A percentile compares a stretch with the other conserved stretches of the same genome.
Evolutionary conservation across 2,888 invertebrate genomes (phyloP).

Genomic region (Lasioglossum vierecki): DNA sequence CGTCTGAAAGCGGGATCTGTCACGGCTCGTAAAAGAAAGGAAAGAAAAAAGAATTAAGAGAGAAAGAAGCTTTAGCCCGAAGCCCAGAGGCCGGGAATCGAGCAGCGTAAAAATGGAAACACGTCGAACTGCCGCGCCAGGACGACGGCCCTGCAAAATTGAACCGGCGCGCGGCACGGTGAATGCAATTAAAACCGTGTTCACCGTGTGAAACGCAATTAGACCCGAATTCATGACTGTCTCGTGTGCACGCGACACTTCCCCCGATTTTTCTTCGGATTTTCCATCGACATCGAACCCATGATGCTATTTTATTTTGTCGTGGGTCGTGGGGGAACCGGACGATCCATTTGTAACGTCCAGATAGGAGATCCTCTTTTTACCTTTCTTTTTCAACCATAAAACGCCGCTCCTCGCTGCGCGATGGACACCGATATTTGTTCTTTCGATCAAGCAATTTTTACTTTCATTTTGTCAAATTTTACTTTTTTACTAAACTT

Average conservation of each 20-base stretch:
- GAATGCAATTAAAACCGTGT: slow-evolving; percentile 36
- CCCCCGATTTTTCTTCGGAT: slow-evolving; percentile 4
- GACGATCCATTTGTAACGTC: background rate
- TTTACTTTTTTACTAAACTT: background rate
- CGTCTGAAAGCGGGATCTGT: slow-evolving; percentile 19
- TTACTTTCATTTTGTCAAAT: background rate
- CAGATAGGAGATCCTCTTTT: background rate
- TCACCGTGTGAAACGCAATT: slow-evolving; percentile 24
- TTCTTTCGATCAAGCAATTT: background rate
- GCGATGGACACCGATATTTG: background rate
- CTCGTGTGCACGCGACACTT: slow-evolving; percentile 1
- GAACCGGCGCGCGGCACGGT: background rate
- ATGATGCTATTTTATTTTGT: background rate
- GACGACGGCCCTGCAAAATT: slow-evolving; percentile 12
- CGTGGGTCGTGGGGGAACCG: background rate
- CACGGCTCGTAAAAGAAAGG: slow-evolving; percentile 20
- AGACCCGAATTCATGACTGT: slow-evolving; percentile 17
- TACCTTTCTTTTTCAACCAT: background rate
- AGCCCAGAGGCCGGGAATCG: background rate
- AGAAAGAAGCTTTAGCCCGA: background rate
- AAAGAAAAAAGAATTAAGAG: background rate
- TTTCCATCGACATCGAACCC: background rate
- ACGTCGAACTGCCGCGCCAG: background rate
- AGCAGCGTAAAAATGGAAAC: slow-evolving; percentile 18
- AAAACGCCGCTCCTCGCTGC: background rate